Evolutionary conservation across 2,888 invertebrate species (phyloP), one percentile per base, ranked within the genome.

Genomic region (Anodontia alba): DNA sequence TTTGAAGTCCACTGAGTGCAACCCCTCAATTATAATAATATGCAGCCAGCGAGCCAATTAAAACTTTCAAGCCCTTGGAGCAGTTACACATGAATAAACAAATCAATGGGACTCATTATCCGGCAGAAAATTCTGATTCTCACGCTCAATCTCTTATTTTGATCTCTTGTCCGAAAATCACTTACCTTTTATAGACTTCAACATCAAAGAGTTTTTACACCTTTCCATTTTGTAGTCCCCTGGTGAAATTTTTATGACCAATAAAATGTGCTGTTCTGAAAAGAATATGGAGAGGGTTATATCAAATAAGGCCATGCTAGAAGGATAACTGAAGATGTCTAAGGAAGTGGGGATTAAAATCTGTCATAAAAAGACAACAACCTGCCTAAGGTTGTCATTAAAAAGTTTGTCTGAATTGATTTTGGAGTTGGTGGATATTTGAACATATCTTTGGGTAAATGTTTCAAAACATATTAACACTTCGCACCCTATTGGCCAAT

Each of bases 271-370:
- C 31, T 1, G 5, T 20, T 20, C 23, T 33, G 31, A 33, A 62
- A 62, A 62, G 33, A 62, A 62, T 62, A 62, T 33, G 62, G 23
- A 62, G 62, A 33, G 31, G 62, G 54, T 54, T 54, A 54, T 62
- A 33, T 62, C 62, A 62, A 62, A 62, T 1, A 23, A 23, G 57
- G 1, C 33, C 62, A 5, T 62, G 12, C 29, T 33, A 20, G 54
- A 54, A 33, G 3, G 54, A 26, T 29, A 29, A 8, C 26, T 29
- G 29, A 54, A 54, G 62, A 23, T 20, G 33, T 31, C 33, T 62
- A 31, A 29, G 62, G 62, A 62, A 62, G 62, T 62, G 33, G 62
- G 62, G 62, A 62, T 62, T 62, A 62, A 62, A 62, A 33, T 62
- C 12, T 62, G 62, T 62, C 62, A 62, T 62, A 62, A 62, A 62